Evolutionary conservation across 64 coral and sea anemone species (phyloP), one percentile per base, ranked within the genome.

Genomic region (Hydrozoanthus tunicans): DNA sequence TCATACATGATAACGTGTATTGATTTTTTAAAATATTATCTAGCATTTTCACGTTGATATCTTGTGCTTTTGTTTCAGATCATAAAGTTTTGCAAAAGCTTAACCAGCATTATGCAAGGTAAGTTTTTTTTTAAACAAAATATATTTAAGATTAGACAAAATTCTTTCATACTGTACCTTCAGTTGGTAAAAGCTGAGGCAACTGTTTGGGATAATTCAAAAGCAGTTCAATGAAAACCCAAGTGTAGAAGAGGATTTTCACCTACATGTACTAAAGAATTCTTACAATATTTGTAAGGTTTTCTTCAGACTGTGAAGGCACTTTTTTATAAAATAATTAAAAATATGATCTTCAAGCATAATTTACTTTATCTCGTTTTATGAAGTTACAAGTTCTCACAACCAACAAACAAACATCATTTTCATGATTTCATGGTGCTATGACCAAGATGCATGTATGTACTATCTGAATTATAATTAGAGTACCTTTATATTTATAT

Each of bases 341-440:
- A 80, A 80, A 62, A 80, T 80, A 80, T 80, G 78, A 80, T 80
- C 56, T 80, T 80, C 78, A 80, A 80, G 78, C 78, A 80, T 80
- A 80, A 80, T 62, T 62, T 12, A 80, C 78, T 80, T 80, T 80
- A 80, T 80, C 57, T 61, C 59, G 78, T 80, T 80, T 80, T 80
- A 80, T 62, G 78, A 80, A 80, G 78, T 80, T 80, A 80, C 78
- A 61, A 80, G 78, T 61, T 61, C 78, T 80, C 78, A 80, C 78
- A 80, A 61, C 57, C 78, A 80, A 62, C n/a, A 80, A 80, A 10
- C 56, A 80, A 60, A 80, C 57, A 80, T 80, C 78, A 80, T 80
- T 80, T 80, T 80, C 78, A 80, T 80, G 78, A 80, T 61, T 80
- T 80, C 78, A 80, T 80, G 32, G 78, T 80, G 78, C 78, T 80